Conservation (phyloP, 2,797 vertebrate species). For the Okamejei kenojei region DNA sequence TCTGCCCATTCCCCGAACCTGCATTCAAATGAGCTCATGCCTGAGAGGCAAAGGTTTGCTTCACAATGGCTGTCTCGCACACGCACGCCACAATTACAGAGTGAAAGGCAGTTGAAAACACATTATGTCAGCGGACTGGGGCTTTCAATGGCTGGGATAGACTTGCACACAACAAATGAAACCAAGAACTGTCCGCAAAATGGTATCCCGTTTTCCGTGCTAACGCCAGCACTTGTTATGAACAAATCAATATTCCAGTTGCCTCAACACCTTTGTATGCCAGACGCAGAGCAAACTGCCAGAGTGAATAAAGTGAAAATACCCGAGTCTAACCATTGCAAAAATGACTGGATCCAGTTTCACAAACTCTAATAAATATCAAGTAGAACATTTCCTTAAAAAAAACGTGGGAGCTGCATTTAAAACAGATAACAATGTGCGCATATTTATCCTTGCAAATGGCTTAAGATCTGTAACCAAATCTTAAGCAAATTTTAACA, state of each 20-base stretch:
- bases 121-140: neutral
- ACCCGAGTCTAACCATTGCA: neutral
- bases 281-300: constrained; percentile 1
- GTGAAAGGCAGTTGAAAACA: constrained; percentile 7
- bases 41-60: constrained; percentile 29
- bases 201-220: neutral
- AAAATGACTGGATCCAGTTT: neutral
- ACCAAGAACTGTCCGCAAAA: constrained; percentile 26
- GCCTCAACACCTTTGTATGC: constrained; percentile 2
- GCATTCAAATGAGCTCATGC: constrained; percentile 31
- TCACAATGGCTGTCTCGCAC: constrained; percentile 36
- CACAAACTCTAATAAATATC: neutral
- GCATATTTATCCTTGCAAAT: neutral
- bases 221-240: constrained; percentile 11
- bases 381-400: neutral
- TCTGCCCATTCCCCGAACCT: neutral
- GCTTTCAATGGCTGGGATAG: neutral
- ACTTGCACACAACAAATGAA: neutral
- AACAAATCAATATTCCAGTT: constrained; percentile 20
- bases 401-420: neutral
- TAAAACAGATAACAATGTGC: neutral
- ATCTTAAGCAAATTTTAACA: neutral
- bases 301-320: neutral
- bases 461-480: neutral
- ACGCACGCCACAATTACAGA: constrained; percentile 1